Evolutionary conservation across 2,797 vertebrate genomes (phyloP).

Genomic region (Lophotriccus pileatus): DNA sequence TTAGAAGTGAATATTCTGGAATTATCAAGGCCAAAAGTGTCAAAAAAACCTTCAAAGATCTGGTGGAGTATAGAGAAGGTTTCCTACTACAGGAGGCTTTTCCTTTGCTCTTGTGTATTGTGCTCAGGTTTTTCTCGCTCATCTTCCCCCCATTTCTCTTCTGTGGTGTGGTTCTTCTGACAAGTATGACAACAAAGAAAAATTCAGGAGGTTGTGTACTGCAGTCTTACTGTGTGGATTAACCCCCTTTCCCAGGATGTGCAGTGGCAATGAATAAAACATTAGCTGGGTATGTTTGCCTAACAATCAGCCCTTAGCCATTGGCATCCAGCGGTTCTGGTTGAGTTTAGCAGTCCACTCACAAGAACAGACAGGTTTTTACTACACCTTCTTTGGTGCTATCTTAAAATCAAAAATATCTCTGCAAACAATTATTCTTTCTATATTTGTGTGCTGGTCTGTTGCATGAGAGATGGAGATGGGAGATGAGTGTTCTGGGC

Average conservation of each 20-base stretch:
- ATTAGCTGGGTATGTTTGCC: not conserved
- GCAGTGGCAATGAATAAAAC: not conserved
- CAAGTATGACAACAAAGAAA: not conserved
- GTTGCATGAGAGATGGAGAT: not conserved
- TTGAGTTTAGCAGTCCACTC: not conserved
- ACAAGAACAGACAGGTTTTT: not conserved
- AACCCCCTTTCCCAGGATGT: not conserved
- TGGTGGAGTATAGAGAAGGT: fast-evolving
- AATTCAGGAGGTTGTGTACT: not conserved
- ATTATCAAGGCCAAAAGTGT: not conserved
- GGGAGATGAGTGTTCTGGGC: not conserved
- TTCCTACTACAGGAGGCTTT: not conserved
- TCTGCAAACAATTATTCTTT: not conserved
- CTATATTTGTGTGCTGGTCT: not conserved
- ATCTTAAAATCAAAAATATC: not conserved
- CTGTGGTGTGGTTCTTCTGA: not conserved
- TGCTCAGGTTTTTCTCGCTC: not conserved
- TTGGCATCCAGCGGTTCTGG: not conserved
- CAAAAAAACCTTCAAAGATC: not conserved
- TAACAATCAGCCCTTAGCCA: not conserved
- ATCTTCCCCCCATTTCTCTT: not conserved
- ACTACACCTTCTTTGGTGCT: not conserved
- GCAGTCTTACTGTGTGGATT: not conserved
- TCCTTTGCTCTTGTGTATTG: not conserved
- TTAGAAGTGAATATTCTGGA: not conserved